Conservation (phyloP, 2,797 vertebrate species). For the Typhlichthys subterraneus region DNA sequence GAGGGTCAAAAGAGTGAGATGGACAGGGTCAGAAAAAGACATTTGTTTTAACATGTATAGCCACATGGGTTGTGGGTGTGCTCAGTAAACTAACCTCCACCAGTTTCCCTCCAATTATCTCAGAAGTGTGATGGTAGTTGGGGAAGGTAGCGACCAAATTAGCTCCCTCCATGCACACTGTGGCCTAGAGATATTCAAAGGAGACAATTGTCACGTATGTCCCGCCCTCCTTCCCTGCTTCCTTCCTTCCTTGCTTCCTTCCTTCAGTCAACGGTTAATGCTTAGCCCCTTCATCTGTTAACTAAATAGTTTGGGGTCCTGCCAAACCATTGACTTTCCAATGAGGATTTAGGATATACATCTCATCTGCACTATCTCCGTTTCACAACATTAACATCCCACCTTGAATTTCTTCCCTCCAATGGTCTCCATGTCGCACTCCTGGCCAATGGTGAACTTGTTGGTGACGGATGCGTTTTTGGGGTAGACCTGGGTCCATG, state of each 20-base stretch:
- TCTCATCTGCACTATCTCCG: too few species aligned
- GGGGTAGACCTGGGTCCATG: constrained; percentile 86
- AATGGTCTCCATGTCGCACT: constrained; percentile 87
- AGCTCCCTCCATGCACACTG: constrained; percentile 81
- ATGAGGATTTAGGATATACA: too few species aligned
- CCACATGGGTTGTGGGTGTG: too few species aligned
- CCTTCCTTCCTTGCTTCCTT: not conserved
- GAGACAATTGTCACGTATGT: too few species aligned
- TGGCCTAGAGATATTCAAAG: constrained; percentile 75
- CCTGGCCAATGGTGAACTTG: constrained; percentile 83
- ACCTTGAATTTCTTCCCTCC: constrained; percentile 94
- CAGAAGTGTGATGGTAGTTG: constrained; percentile 86
- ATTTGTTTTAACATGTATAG: not conserved
- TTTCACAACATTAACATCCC: constrained; percentile 21
- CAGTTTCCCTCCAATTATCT: constrained; percentile 87
- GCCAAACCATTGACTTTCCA: too few species aligned
- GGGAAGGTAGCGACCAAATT: constrained; percentile 85
- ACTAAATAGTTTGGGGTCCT: too few species aligned
- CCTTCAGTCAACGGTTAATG: not conserved
- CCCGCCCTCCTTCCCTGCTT: not conserved
- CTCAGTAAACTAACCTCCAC: constrained; percentile 79
- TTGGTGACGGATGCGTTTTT: constrained; percentile 80
- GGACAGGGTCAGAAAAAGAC: too few species aligned
- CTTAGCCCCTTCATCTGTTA: too few species aligned
- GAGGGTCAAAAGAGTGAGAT: too few species aligned